Base-by-base conservation (phyloP, 2,888 invertebrate species). In the Rhagophthalmus giganteus region DNA sequence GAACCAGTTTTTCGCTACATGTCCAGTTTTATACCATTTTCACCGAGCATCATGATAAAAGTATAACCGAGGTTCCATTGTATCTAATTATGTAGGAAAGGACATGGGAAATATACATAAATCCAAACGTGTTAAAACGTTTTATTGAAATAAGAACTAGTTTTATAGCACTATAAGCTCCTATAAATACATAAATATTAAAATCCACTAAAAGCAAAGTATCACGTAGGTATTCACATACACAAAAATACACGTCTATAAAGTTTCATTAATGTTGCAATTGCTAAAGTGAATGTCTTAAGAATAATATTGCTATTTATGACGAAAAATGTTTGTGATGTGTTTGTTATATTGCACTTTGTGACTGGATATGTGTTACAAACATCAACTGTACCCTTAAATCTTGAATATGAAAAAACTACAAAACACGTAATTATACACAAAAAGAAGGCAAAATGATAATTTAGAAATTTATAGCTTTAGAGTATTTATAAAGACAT, bases 121-220 rank as follows among this genome's bases (percentile, higher is more conserved):
- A 7, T 14, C 1, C 9, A 11, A 16, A 28, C 25, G 34, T 54
- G 57, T 59, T 60, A n/a, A 59, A 57, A 50, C 49, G 48, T 50
- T 66, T 68, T 69, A 67, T 68, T 68, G 67, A 66, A 68, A 68
- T 69, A 63, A 69, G 64, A 66, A 65, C 67, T 66, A 65, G 59
- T 64, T 63, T 64, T 59, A 60, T 67, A 70, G 65, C 66, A 64
- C 66, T 68, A 70, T 57, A 66, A 70, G 68, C 68, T 61, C 51
- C 61, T 60, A 60, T 58, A 60, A 64, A 64, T 69, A 69, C 68
- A 67, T 68, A 64, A 64, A 67, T 66, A 68, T 67, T 68, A 68
- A 67, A 66, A 65, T 63, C 66, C 67, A 69, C 69, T 70, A 70
- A 70, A 69, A 69, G 69, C 68, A 65, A 67, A 64, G 61, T 69